Base-by-base conservation (phyloP, 2,113 vertebrate genomes). In the Seriola rivoliana region DNA sequence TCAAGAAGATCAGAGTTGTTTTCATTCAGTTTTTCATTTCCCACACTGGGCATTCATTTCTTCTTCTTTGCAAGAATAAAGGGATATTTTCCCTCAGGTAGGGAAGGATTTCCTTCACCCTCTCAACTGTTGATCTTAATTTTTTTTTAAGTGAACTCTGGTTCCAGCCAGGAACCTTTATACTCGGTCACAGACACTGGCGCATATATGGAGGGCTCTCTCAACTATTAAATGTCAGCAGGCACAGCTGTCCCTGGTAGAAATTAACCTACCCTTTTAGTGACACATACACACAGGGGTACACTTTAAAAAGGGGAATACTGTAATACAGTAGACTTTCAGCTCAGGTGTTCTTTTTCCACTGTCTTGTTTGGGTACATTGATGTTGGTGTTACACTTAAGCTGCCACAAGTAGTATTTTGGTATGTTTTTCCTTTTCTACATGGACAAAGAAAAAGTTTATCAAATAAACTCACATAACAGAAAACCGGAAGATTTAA, bases 191-290 rank as follows among this genome's bases (percentile, higher is more conserved):
- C 25, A 46, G 40, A 25, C 58, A 23, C 32, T 63, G 48, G 64
- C 25, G 0, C 40, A 42, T 36, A n/a, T 10, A 74, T 8, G 7
- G 57, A 52, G 63, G 23, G 67, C 58, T 75, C 71, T 74, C 62
- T 76, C 81, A 82, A 89, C 16, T 55, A 72, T 72, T 90, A 95
- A 94, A 94, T 94, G 93, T 94, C 93, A 93, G 71, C 90, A 82
- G 84, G 71, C 75, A 87, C 93, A 94, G 93, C 94, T 95, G 93
- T 91, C 82, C 77, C 71, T 70, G 81, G 64, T 75, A 78, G 86
- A 82, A 85, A 91, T 87, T 0, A 90, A 84, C 81, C 54, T 73
- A 64, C 77, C 77, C 87, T 78, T 68, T 86, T 25, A 25, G 69
- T 77, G 74, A 84, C 83, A 55, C 78, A 50, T 25, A 80, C 44